Percentiles rank a stretch among this genome's conserved stretches.
Evolutionary conservation across 2,113 vertebrate genomes (phyloP).

Genomic region (Protobothrops mucrosquamatus): DNA sequence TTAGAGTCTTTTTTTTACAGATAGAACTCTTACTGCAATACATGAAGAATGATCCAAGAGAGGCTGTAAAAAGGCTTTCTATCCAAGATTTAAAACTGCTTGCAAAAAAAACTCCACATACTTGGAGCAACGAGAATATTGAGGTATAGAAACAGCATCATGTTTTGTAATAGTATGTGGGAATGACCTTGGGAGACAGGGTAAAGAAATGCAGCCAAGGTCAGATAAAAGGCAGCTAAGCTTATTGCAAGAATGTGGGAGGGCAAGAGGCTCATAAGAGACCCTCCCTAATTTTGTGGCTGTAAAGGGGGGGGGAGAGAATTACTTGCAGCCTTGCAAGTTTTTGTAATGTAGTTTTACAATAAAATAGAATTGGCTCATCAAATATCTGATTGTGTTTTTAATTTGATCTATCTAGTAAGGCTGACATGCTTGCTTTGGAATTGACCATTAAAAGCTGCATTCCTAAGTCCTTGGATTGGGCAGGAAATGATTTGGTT

Average conservation of each 20-base stretch:
- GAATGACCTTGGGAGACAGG: not conserved
- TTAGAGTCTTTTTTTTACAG: slow-evolving; percentile 59
- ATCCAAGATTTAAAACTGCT: slow-evolving; percentile 91
- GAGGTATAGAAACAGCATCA: slow-evolving; percentile 72
- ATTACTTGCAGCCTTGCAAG: not conserved
- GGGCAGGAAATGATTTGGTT: not conserved
- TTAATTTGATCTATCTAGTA: not conserved
- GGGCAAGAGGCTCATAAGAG: not conserved
- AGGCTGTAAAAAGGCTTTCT: slow-evolving; percentile 91
- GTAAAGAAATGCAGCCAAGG: not conserved
- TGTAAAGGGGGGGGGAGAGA: not conserved
- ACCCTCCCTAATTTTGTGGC: not conserved
- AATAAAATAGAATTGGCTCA: not conserved
- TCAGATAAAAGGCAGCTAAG: not conserved
- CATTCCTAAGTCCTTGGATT: not conserved
- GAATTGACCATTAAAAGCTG: not conserved
- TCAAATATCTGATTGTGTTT: not conserved
- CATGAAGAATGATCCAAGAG: slow-evolving; percentile 90
- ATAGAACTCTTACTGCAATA: slow-evolving; percentile 92
- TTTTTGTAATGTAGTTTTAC: not conserved
- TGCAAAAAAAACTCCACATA: slow-evolving; percentile 93
- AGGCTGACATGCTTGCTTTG: not conserved
- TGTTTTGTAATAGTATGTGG: not conserved
- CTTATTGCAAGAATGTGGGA: not conserved
- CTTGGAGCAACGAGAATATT: slow-evolving; percentile 92